Percentiles rank a stretch among this genome's conserved stretches.
Evolutionary conservation across 2,888 invertebrate species (phyloP).

Genomic region (Thymelicus sylvestris): DNA sequence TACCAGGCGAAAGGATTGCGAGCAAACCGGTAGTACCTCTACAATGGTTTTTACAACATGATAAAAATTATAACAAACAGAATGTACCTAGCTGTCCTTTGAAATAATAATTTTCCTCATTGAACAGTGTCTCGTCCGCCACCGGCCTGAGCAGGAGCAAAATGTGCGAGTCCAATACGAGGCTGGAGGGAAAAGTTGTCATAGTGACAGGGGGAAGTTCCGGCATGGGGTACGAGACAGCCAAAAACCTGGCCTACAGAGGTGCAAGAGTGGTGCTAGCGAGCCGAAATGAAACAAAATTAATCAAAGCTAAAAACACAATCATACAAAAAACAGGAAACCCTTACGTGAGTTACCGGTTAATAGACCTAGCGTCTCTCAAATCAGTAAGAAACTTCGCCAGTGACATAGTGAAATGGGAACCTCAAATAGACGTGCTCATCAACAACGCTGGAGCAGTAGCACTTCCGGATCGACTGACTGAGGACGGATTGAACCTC

Average conservation of each 20-base stretch:
- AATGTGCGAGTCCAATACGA: constrained; percentile 59
- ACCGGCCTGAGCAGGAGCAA: constrained; percentile 29
- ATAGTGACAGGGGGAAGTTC: constrained; percentile 74
- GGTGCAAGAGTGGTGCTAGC: constrained; percentile 81
- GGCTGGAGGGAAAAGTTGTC: constrained; percentile 67
- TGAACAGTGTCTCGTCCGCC: constrained; percentile 42
- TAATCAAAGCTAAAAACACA: constrained; percentile 61
- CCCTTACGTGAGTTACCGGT: constrained; percentile 57
- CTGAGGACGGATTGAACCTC: constrained; percentile 87
- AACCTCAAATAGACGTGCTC: constrained; percentile 76
- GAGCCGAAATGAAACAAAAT: constrained; percentile 77
- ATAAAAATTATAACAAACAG: constrained; percentile 46
- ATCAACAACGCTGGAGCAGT: constrained; percentile 86
- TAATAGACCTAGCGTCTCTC: constrained; percentile 74
- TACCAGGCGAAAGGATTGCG: constrained; percentile 16
- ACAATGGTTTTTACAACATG: constrained; percentile 39
- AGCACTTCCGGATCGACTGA: constrained; percentile 70
- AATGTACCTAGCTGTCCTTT: constrained; percentile 43
- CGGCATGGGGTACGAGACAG: constrained; percentile 74
- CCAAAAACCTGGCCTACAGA: constrained; percentile 70
- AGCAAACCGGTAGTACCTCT: constrained; percentile 36
- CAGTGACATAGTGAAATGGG: constrained; percentile 65
- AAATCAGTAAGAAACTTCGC: constrained; percentile 83
- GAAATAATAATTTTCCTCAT: constrained; percentile 43
- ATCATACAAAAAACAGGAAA: constrained; percentile 66